These are phyloP conservation scores for Delia radicum DNA, from an alignment of 1,140 invertebrate species.

Conservation along the genomic window DNA sequence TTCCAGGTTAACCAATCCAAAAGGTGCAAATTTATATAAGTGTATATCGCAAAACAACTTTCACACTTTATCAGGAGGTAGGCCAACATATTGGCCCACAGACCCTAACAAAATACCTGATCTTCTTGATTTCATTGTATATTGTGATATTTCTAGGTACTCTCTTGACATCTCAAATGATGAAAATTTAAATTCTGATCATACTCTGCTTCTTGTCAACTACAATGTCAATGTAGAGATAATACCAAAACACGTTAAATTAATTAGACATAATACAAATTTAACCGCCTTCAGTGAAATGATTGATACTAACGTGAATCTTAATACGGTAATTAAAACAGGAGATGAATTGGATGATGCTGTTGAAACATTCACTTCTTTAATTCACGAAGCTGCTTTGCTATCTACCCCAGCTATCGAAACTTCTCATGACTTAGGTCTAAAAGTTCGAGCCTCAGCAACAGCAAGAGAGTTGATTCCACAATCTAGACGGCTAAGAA, in stretches of 20 bases:
- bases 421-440: background rate
- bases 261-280: too few relatives aligned
- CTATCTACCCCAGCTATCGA: background rate
- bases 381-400: slow-evolving; percentile 33
- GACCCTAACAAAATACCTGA: slow-evolving; percentile 49
- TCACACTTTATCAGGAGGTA: slow-evolving; percentile 38
- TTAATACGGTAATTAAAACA: slow-evolving; percentile 29
- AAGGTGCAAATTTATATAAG: slow-evolving; percentile 40
- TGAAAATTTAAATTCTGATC: slow-evolving; percentile 29
- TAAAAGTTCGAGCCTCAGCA: slow-evolving; percentile 12
- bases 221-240: slow-evolving; percentile 24
- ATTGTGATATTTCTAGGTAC: slow-evolving; percentile 35
- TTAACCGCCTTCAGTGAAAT: slow-evolving; percentile 29
- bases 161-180: slow-evolving; percentile 20
- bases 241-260: slow-evolving; percentile 18
- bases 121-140: slow-evolving; percentile 51
- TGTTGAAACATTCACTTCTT: slow-evolving; percentile 34
- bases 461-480: slow-evolving; percentile 23
- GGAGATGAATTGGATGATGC: slow-evolving; percentile 29
- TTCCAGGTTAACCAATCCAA: slow-evolving; percentile 44
- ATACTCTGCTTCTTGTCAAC: slow-evolving; percentile 29
- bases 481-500: slow-evolving; percentile 27
- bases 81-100: slow-evolving; percentile 55
- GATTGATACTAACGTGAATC: slow-evolving; percentile 27
- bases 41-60: slow-evolving; percentile 36